A percentile compares a stretch with the other conserved stretches of the same genome.
Conservation (phyloP, 2,888 invertebrate genomes). For the Caenorhabditis virilis region DNA sequence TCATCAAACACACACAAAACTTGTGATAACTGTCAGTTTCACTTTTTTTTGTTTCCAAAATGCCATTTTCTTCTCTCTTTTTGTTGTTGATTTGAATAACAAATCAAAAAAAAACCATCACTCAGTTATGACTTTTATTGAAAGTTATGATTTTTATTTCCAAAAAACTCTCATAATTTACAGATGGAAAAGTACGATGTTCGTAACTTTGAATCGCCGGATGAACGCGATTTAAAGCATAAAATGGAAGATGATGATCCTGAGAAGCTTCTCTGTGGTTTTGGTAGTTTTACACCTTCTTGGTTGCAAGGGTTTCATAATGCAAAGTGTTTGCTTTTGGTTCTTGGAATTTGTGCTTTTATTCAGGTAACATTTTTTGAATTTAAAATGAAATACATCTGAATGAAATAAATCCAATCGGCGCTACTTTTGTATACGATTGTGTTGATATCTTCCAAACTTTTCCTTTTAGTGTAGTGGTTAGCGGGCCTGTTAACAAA, state of each 20-base stretch:
- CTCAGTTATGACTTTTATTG: too few relatives aligned
- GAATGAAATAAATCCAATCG: too few relatives aligned
- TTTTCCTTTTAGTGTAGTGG: too few relatives aligned
- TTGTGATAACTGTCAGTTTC: not conserved
- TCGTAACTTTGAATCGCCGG: slow-evolving; percentile 46
- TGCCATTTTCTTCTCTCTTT: not conserved
- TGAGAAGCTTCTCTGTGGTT: slow-evolving; percentile 56
- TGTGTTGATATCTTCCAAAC: too few relatives aligned
- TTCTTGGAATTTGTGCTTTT: slow-evolving; percentile 68
- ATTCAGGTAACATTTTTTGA: too few relatives aligned
- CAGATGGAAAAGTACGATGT: slow-evolving; percentile 53
- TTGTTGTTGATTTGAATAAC: too few relatives aligned
- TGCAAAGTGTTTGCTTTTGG: slow-evolving; percentile 61
- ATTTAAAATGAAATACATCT: too few relatives aligned
- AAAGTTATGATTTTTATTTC: too few relatives aligned
- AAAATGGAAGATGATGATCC: slow-evolving; percentile 42
- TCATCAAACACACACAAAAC: too few relatives aligned
- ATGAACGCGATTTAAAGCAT: slow-evolving; percentile 41
- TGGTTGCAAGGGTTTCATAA: slow-evolving; percentile 67
- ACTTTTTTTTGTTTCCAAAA: not conserved
- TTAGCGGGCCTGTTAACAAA: too few relatives aligned
- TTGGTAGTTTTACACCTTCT: slow-evolving; percentile 56
- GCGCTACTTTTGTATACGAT: too few relatives aligned
- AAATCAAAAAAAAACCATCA: not conserved
- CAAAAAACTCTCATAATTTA: too few relatives aligned